A percentile compares a stretch with the other conserved stretches of the same genome.
Conservation (phyloP, 2,888 invertebrate genomes). For the Horisme vitalbata region DNA sequence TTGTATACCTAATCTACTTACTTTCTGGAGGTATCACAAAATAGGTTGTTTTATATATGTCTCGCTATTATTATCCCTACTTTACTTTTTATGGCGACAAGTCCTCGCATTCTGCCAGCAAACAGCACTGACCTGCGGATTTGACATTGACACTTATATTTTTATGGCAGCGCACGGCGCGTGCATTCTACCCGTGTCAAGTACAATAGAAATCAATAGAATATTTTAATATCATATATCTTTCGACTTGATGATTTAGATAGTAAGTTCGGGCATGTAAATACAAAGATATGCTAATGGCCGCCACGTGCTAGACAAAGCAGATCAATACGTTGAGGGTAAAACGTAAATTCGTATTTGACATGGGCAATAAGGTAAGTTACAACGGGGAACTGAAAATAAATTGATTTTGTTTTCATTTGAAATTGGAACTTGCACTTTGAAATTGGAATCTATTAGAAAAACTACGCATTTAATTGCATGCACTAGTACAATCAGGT, state of each 20-base stretch:
- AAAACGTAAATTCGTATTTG: conserved; percentile 8
- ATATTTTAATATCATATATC: background rate
- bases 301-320: conserved; percentile 22
- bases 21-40: conserved; percentile 12
- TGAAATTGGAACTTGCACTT: background rate
- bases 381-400: conserved; percentile 3
- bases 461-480: too few relatives aligned
- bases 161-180: conserved; percentile 3
- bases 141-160: conserved; percentile 21
- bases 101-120: conserved; percentile 7
- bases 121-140: conserved; percentile 15
- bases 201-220: conserved; percentile 7
- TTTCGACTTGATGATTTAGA: conserved; percentile 5
- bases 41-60: background rate
- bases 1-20: too few relatives aligned
- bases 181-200: conserved; percentile 1
- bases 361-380: conserved; percentile 12
- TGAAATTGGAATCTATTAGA: too few relatives aligned
- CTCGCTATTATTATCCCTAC: conserved; percentile 1
- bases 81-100: conserved; percentile 10
- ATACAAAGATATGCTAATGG: conserved; percentile 24
- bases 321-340: conserved; percentile 2
- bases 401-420: conserved; percentile 5
- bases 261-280: conserved; percentile 14
- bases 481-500: too few relatives aligned